Percentiles rank a stretch among this genome's conserved stretches.
phyloP scores from a whole-genome alignment of 2,113 vertebrate species.

The Chloebia gouldiae region DNA sequence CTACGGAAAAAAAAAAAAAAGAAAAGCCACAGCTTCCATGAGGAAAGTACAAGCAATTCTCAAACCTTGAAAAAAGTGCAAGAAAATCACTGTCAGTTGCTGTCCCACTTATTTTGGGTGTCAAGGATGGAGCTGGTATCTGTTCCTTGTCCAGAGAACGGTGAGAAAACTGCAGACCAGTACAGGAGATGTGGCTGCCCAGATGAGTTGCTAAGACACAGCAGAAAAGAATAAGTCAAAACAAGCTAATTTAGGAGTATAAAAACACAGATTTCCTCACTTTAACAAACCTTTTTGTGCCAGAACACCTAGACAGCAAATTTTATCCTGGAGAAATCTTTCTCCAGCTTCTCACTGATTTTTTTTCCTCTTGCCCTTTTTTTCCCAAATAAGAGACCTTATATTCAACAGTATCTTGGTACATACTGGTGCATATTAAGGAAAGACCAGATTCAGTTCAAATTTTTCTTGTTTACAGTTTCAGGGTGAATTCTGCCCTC shows the following conservation, averaged over 20 bases:
- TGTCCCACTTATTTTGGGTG: background rate
- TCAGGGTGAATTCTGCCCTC: constrained; percentile 64
- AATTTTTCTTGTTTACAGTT: constrained; percentile 60
- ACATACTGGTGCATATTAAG: constrained; percentile 3
- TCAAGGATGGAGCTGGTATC: background rate
- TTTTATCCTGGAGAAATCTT: background rate
- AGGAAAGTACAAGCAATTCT: background rate
- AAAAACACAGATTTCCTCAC: background rate
- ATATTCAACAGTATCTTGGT: background rate
- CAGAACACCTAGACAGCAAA: background rate
- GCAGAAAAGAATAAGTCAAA: background rate
- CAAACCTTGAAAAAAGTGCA: background rate
- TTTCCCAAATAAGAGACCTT: background rate
- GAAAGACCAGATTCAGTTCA: constrained; percentile 16
- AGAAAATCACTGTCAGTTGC: background rate
- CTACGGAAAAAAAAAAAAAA: background rate
- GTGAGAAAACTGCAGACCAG: background rate
- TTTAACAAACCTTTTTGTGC: background rate
- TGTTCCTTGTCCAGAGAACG: background rate
- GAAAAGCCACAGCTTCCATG: background rate
- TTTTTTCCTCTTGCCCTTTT: background rate
- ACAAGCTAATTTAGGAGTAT: background rate
- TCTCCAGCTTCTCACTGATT: background rate
- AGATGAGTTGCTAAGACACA: background rate
- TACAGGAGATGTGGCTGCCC: background rate